A percentile compares a stretch with the other conserved stretches of the same genome.
These are phyloP conservation scores for Dendronephthya gigantea DNA, from an alignment of 64 coral and sea anemone species.

Conservation along the genomic window DNA sequence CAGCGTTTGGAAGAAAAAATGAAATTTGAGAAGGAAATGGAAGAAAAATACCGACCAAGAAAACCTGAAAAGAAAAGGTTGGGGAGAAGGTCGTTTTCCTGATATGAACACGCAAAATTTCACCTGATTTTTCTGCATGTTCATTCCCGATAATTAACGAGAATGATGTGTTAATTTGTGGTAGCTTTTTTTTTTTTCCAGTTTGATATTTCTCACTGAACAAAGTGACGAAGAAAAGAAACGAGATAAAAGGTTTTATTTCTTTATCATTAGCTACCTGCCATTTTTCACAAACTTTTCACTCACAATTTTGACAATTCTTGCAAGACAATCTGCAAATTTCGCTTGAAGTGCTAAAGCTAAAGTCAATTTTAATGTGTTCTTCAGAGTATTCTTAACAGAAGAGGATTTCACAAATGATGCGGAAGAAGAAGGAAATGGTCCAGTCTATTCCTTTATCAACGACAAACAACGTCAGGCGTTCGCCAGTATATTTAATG, in stretches of 20 bases:
- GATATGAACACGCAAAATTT: neutral
- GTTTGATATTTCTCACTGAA: neutral
- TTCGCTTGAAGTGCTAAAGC: too few species aligned
- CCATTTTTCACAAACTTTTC: neutral
- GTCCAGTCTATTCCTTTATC: slow-evolving; percentile 51
- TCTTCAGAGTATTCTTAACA: slow-evolving; percentile 31
- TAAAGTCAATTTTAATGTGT: neutral
- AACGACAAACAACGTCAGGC: slow-evolving; percentile 57
- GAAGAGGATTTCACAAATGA: slow-evolving; percentile 24
- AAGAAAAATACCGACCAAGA: neutral
- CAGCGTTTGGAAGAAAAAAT: neutral
- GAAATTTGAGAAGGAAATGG: slow-evolving; percentile 11
- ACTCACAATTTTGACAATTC: too few species aligned
- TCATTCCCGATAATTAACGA: neutral
- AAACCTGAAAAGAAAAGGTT: neutral
- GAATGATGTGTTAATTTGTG: neutral
- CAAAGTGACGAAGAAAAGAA: neutral
- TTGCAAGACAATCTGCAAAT: too few species aligned
- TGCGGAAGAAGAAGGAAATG: neutral
- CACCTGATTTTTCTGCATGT: neutral
- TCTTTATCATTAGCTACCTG: neutral
- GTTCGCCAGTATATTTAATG: slow-evolving; percentile 71
- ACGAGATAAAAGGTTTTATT: neutral
- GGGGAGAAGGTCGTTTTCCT: neutral
- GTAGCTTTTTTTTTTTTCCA: neutral